Conservation (phyloP, 1,140 invertebrate species). For the Drosophila lowei region DNA sequence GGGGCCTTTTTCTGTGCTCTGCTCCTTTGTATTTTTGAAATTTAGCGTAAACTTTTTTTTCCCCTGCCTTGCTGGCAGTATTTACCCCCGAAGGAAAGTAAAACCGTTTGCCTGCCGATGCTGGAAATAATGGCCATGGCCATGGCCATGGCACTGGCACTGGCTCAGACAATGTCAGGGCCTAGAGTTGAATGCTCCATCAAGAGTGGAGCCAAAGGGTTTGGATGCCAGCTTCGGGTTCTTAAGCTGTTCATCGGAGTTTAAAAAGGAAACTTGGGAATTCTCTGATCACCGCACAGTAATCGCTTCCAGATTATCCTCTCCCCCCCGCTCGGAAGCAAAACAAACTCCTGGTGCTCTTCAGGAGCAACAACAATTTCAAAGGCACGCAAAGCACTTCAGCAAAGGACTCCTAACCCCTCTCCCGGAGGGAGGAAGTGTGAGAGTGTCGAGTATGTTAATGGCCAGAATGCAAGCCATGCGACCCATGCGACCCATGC, state of each 20-base stretch:
- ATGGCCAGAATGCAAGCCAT: constrained; percentile 66
- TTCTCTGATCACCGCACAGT: not conserved
- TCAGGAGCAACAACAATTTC: constrained; percentile 49
- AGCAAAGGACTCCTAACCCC: not conserved
- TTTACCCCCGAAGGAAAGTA: constrained; percentile 58
- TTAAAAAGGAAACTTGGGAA: constrained; percentile 11
- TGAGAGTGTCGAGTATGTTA: constrained; percentile 71
- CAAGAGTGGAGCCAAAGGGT: constrained; percentile 30
- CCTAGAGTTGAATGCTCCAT: constrained; percentile 50
- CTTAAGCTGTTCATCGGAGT: constrained; percentile 4
- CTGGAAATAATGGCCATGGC: constrained; percentile 53
- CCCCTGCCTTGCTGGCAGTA: constrained; percentile 30
- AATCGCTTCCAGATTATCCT: not conserved
- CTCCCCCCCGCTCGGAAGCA: constrained; percentile 10
- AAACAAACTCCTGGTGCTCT: constrained; percentile 38
- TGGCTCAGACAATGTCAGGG: not conserved
- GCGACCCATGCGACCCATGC: constrained; percentile 60
- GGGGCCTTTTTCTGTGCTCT: constrained; percentile 1
- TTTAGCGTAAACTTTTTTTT: constrained; percentile 68
- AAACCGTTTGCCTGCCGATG: constrained; percentile 31
- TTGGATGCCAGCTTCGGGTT: not conserved
- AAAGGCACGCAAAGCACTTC: constrained; percentile 61
- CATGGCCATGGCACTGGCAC: constrained; percentile 32
- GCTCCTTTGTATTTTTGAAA: constrained; percentile 62
- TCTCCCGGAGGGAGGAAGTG: constrained; percentile 11